Conservation (phyloP, 2,113 vertebrate genomes). For the Onychostoma macrolepis region DNA sequence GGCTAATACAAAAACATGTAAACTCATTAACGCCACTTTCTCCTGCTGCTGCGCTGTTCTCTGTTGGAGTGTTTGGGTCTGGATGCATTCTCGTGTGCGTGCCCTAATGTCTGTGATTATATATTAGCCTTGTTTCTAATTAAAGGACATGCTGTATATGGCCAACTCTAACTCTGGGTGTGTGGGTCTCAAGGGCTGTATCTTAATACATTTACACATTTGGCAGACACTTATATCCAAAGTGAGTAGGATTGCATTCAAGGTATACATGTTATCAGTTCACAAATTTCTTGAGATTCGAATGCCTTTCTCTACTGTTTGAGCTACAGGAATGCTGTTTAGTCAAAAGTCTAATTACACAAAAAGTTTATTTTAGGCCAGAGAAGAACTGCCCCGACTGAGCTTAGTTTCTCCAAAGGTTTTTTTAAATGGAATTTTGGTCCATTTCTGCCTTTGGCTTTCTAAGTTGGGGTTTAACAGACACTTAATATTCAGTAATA, state of each 20-base stretch:
- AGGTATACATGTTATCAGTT: neutral
- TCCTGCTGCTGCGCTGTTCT: neutral
- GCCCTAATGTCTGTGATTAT: constrained; percentile 5
- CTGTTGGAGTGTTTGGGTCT: neutral
- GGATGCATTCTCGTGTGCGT: neutral
- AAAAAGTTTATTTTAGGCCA: too few relatives aligned
- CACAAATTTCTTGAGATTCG: neutral
- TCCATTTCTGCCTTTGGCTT: too few relatives aligned
- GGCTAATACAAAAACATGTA: constrained; percentile 57
- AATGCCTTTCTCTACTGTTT: neutral
- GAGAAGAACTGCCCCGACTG: too few relatives aligned
- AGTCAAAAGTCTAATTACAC: neutral
- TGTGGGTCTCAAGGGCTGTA: neutral
- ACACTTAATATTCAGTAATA: neutral
- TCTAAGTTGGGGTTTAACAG: too few relatives aligned
- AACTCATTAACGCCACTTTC: constrained; percentile 29
- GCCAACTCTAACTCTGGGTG: neutral
- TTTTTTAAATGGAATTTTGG: too few relatives aligned
- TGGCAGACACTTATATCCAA: neutral
- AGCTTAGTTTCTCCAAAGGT: too few relatives aligned
- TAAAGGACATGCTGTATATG: neutral
- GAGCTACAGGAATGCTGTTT: neutral
- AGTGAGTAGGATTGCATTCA: neutral
- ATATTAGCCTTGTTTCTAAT: neutral
- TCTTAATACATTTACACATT: neutral